Percentiles rank a stretch among this genome's conserved stretches.
These are phyloP conservation scores for Ctenicera cuprea DNA, from an alignment of 2,888 invertebrate species.

Conservation along the genomic window DNA sequence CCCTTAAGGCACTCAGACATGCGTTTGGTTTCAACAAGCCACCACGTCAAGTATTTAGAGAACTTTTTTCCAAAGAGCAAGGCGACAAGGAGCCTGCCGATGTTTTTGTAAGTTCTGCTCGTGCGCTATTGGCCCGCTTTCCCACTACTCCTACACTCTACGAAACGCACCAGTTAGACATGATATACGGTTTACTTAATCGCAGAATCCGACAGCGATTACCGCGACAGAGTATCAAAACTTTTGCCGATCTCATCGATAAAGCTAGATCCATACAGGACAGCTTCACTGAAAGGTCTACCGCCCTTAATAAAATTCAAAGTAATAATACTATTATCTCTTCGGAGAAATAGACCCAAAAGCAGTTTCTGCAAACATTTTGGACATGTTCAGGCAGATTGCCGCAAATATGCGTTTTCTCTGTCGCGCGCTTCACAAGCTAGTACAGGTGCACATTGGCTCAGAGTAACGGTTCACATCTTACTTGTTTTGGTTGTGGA, in stretches of 20 bases:
- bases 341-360: constrained; percentile 9
- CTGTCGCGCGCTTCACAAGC: neutral
- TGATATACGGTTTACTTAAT: constrained; percentile 13
- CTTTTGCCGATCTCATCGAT: neutral
- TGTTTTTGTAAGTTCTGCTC: constrained; percentile 19
- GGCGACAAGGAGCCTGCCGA: constrained; percentile 10
- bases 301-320: neutral
- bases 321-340: neutral
- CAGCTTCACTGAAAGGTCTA: neutral
- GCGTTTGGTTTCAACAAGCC: constrained; percentile 26
- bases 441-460: neutral
- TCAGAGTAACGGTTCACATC: neutral
- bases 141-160: constrained; percentile 9
- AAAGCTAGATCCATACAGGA: neutral
- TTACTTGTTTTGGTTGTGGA: constrained; percentile 32
- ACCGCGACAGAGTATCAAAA: neutral
- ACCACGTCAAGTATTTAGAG: constrained; percentile 6
- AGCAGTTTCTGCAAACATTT: constrained; percentile 29
- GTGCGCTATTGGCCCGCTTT: constrained; percentile 22
- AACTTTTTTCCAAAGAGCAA: constrained; percentile 18
- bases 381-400: constrained; percentile 26
- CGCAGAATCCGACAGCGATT: neutral
- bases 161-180: constrained; percentile 10
- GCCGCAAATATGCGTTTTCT: neutral
- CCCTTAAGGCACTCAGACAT: constrained; percentile 6